Evolutionary conservation across 2,797 vertebrate genomes (phyloP), one percentile per base, ranked within the genome.

Genomic region (Erethizon dorsatum): DNA sequence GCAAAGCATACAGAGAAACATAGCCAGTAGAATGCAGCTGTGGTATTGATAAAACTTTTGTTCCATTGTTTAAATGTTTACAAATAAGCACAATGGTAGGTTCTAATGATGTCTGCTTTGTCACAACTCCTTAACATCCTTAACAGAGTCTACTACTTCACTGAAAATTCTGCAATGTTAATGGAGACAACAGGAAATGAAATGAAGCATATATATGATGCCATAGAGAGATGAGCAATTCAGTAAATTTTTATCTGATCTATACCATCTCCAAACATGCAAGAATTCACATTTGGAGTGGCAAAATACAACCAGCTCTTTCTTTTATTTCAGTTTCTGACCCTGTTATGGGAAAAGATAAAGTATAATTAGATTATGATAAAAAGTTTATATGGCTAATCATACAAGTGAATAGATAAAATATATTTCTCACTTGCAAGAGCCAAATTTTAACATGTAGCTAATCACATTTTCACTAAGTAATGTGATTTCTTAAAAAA

Each of bases 381-480:
- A n/a, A 26, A 93, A 90, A 7, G 59, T 63, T 61, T 67, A 22
- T 13, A 45, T 50, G 12, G 12, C 31, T 88, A 45, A 73, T 69
- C 15, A 89, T 56, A 61, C 78, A 20, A 86, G 33, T 78, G 15
- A 56, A 73, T 75, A 69, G 10, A 73, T 80, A 41, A 93, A 87
- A 87, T 82, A 85, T 31, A 73, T 52, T 85, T 88, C 5, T 93
- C 59, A 56, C 15, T 92, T 88, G 15, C 5, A 95, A 82, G 9
- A 87, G 71, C 17, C 11, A 95, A 83, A 80, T 84, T 83, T 90
- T 57, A 96, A 78, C 65, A 69, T 14, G 75, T 57, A 85, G 61
- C 2, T 65, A 86, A 24, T 17, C 14, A 79, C 50, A 92, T 82
- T 79, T 94, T 96, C 3, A 80, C 37, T 88, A 50, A 14, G 13